Evolutionary conservation across 2,113 vertebrate species (phyloP).

Genomic region (Halcyon malimbica): DNA sequence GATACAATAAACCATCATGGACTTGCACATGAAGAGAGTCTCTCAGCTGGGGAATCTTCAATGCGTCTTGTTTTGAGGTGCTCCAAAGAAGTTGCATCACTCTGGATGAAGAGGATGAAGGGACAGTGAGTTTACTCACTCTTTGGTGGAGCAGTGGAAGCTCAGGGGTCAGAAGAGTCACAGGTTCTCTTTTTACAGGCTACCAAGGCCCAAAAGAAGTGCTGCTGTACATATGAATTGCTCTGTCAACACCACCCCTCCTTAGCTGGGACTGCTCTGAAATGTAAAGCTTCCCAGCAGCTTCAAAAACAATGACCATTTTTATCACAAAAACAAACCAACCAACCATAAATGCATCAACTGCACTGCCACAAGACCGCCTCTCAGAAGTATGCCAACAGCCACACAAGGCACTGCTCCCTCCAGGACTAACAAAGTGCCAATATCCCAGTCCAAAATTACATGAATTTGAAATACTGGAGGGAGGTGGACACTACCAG

Average conservation of each 20-base stretch:
- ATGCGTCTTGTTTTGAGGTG: neutral
- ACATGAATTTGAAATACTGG: neutral
- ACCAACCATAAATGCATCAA: neutral
- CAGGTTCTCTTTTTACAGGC: neutral
- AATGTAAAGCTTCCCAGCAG: neutral
- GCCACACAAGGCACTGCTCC: fast-evolving
- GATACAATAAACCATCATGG: neutral
- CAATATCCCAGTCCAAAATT: neutral
- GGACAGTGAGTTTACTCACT: neutral
- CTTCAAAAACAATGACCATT: neutral
- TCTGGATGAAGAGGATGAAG: neutral
- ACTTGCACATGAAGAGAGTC: fast-evolving
- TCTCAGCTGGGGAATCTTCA: neutral
- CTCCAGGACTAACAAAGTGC: neutral
- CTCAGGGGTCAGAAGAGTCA: neutral
- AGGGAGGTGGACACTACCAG: neutral
- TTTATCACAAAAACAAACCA: neutral
- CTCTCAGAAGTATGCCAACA: neutral
- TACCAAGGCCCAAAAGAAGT: fast-evolving
- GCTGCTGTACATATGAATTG: fast-evolving
- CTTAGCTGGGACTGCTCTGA: neutral
- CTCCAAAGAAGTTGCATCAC: too few species aligned
- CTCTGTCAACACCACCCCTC: neutral
- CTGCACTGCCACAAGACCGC: neutral
- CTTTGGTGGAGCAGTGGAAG: neutral